Evolutionary conservation across 2,797 vertebrate genomes (phyloP).

Genomic region (Lepus oiostolus): DNA sequence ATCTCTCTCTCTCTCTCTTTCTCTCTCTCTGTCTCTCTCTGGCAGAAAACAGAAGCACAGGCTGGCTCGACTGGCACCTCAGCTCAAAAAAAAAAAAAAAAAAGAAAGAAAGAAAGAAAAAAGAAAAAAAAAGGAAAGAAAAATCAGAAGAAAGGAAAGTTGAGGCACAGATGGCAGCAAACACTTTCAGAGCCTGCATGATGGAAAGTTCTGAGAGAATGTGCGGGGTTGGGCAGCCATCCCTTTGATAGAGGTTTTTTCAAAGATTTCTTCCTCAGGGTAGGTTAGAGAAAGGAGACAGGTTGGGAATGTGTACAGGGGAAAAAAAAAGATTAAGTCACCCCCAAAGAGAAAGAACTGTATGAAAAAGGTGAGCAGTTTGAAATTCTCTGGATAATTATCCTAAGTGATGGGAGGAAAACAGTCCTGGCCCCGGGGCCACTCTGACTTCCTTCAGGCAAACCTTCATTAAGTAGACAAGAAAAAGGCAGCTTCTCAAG

Average conservation of each 20-base stretch:
- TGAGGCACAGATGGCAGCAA: constrained; percentile 79
- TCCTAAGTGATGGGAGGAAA: background rate
- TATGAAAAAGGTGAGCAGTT: background rate
- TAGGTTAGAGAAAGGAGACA: constrained; percentile 38
- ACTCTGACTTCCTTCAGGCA: constrained; percentile 2
- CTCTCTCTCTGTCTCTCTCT: constrained; percentile 30
- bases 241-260: constrained; percentile 66
- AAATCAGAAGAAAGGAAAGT: constrained; percentile 82
- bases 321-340: constrained; percentile 11
- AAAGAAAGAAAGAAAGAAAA: background rate
- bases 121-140: constrained; percentile 25
- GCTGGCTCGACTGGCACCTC: constrained; percentile 82
- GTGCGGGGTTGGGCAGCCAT: constrained; percentile 20
- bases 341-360: background rate
- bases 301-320: constrained; percentile 17
- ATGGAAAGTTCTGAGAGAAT: constrained; percentile 74
- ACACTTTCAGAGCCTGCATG: constrained; percentile 75
- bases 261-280: constrained; percentile 32
- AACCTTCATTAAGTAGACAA: background rate
- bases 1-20: constrained; percentile 65
- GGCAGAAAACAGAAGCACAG: constrained; percentile 81
- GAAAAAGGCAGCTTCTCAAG: background rate
- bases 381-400: constrained; percentile 20
- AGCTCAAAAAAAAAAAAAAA: constrained; percentile 74
- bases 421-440: background rate